Percentiles rank a stretch among this genome's conserved stretches.
These are phyloP conservation scores for Gobius niger DNA, from an alignment of 2,113 vertebrate genomes.

Conservation along the genomic window DNA sequence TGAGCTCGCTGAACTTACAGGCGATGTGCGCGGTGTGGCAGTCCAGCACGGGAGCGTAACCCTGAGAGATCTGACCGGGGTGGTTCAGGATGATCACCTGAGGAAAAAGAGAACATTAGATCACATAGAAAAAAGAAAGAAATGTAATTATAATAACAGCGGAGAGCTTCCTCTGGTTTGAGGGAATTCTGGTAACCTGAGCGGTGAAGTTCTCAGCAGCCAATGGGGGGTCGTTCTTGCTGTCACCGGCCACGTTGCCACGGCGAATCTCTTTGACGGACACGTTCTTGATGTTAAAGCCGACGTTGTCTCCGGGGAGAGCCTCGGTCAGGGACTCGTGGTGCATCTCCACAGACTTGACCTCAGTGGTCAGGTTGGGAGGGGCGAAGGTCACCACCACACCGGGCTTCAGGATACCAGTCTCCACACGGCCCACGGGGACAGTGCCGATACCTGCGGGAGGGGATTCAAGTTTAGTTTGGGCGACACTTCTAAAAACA, in stretches of 20 bases:
- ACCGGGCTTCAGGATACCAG: conserved; percentile 77
- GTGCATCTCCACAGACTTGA: conserved; percentile 85
- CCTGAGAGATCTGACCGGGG: conserved; percentile 74
- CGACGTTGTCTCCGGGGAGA: conserved; percentile 79
- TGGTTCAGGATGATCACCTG: conserved; percentile 85
- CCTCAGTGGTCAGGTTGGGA: conserved; percentile 80
- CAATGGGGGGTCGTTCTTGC: conserved; percentile 80
- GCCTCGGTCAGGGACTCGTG: conserved; percentile 78
- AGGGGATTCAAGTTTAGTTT: background rate
- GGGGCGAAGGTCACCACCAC: conserved; percentile 83
- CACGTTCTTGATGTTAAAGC: conserved; percentile 82
- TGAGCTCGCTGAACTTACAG: conserved; percentile 80
- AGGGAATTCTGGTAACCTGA: conserved; percentile 58
- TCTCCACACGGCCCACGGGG: conserved; percentile 81
- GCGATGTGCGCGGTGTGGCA: conserved; percentile 80
- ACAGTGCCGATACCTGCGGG: conserved; percentile 80
- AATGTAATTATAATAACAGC: too few relatives aligned
- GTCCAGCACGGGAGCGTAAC: conserved; percentile 80
- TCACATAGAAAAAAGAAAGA: too few relatives aligned
- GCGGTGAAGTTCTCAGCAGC: conserved; percentile 75
- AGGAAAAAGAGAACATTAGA: background rate
- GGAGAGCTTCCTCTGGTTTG: too few relatives aligned
- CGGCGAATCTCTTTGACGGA: conserved; percentile 82
- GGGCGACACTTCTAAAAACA: too few relatives aligned
- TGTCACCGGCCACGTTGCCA: conserved; percentile 81